A percentile compares a stretch with the other conserved stretches of the same genome.
Conservation (phyloP, 1,140 invertebrate species). For the Eumeta japonica region DNA sequence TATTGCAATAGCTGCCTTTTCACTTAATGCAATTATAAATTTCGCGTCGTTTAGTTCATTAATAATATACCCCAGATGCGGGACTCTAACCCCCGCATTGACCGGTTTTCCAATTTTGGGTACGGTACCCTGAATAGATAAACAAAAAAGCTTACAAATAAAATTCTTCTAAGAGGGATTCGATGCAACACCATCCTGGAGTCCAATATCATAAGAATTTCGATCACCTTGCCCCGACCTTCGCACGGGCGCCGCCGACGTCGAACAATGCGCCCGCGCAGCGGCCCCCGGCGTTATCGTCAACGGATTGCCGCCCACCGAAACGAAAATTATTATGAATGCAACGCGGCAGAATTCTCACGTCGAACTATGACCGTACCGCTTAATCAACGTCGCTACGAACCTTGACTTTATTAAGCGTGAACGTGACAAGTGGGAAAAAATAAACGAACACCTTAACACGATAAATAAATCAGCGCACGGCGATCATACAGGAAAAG, state of each 20-base stretch:
- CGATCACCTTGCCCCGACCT: conserved; percentile 48
- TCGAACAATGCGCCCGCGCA: conserved; percentile 26
- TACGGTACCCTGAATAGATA: conserved; percentile 33
- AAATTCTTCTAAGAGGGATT: no score
- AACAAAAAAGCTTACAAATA: not conserved
- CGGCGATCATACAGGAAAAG: no score
- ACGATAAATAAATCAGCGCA: no score
- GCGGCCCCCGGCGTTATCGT: conserved; percentile 43
- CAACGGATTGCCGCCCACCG: conserved; percentile 35
- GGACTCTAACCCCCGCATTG: no score
- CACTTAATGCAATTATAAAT: conserved; percentile 20
- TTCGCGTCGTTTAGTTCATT: conserved; percentile 29
- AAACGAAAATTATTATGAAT: conserved; percentile 37
- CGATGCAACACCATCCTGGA: no score
- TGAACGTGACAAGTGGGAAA: not conserved
- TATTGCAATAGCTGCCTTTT: no score
- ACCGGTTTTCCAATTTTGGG: no score
- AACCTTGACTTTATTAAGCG: conserved; percentile 23
- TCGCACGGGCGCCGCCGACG: conserved; percentile 15
- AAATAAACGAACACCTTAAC: not conserved
- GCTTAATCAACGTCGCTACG: conserved; percentile 19
- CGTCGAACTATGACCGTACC: conserved; percentile 25
- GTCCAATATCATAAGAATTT: no score
- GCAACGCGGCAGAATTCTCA: conserved; percentile 46
- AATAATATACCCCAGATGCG: no score